Conservation (phyloP, 2,113 vertebrate genomes). For the Chinchilla lanigera region DNA sequence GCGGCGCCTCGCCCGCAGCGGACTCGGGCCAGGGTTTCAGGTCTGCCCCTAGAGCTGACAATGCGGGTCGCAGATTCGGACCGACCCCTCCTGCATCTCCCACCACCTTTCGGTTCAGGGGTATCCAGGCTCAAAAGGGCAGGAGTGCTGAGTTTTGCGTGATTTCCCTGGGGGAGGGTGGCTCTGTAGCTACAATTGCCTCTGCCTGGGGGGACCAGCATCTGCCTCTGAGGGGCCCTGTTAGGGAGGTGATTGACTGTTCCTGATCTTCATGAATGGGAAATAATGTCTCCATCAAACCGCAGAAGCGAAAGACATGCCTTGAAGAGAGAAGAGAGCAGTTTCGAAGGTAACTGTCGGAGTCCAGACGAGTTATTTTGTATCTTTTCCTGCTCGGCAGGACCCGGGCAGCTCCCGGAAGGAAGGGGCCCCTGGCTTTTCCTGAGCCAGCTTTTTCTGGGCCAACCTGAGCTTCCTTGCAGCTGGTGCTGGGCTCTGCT, state of each 20-base stretch:
- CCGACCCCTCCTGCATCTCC: not conserved
- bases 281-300: not conserved
- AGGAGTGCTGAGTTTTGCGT: not conserved
- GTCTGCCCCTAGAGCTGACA: accelerated
- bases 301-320: not conserved
- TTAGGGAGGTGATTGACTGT: not conserved
- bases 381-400: not conserved
- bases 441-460: accelerated
- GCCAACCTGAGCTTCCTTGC: not conserved
- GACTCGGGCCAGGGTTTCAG: not conserved
- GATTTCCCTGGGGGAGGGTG: not conserved
- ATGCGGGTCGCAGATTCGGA: accelerated
- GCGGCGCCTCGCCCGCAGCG: accelerated
- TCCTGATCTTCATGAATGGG: not conserved
- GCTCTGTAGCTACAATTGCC: accelerated
- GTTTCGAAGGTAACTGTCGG: not conserved
- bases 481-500: not conserved
- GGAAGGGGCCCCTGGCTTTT: not conserved
- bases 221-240: not conserved
- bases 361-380: not conserved
- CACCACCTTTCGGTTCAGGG: not conserved
- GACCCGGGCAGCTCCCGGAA: not conserved
- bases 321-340: not conserved
- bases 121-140: not conserved
- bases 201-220: not conserved